Evolutionary conservation across 2,113 vertebrate genomes (phyloP).

Genomic region (Pyxicephalus adspersus): DNA sequence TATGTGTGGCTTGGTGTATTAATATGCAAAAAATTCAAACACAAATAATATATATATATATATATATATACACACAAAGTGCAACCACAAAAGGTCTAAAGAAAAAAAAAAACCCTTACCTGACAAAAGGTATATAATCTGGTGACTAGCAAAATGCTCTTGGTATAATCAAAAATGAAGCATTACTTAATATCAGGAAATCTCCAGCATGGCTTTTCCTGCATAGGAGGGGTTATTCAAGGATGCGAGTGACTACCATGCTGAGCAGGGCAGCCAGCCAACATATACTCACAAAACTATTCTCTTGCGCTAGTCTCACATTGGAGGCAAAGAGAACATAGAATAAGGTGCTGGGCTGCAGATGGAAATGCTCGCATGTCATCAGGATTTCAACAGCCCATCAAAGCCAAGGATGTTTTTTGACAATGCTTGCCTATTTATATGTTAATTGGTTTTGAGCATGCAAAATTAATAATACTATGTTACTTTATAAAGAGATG

Average conservation of each 20-base stretch:
- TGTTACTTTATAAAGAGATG: neutral
- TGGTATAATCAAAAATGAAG: neutral
- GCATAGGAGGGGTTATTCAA: conserved; percentile 18
- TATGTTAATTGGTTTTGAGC: neutral
- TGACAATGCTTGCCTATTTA: neutral
- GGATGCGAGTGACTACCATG: conserved; percentile 10
- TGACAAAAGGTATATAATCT: neutral
- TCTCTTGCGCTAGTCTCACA: neutral
- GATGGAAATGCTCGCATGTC: conserved; percentile 31
- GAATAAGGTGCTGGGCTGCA: conserved; percentile 15
- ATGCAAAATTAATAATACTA: neutral
- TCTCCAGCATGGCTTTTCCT: conserved; percentile 40
- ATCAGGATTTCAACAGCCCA: neutral
- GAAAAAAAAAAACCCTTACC: neutral
- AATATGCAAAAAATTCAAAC: no score
- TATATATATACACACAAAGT: no score
- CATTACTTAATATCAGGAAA: conserved; percentile 24
- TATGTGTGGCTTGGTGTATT: no score
- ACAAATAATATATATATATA: no score
- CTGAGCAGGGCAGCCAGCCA: conserved; percentile 41
- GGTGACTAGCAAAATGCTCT: neutral
- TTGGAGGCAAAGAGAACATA: conserved; percentile 5
- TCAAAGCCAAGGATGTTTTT: neutral
- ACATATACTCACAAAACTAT: conserved; percentile 8
- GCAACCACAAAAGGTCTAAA: neutral